Percentiles rank a stretch among this genome's conserved stretches.
These are phyloP conservation scores for Deilephila porcellus DNA, from an alignment of 2,888 invertebrate species.

Conservation along the genomic window DNA sequence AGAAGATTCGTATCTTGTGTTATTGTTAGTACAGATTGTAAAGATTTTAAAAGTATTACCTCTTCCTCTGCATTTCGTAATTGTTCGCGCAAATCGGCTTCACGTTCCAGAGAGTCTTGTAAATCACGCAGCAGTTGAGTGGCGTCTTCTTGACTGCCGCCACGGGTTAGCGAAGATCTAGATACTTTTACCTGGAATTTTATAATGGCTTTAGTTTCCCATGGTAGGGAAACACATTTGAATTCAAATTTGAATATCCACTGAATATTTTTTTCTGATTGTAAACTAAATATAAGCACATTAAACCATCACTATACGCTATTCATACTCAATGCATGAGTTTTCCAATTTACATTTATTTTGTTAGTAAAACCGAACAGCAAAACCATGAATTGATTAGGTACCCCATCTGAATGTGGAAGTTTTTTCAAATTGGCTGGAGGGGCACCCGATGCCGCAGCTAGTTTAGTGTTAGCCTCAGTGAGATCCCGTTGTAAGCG, in stretches of 20 bases:
- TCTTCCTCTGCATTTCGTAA: constrained; percentile 97
- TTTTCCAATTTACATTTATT: constrained; percentile 3
- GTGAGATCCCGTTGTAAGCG: constrained; percentile 89
- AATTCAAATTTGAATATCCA: too few relatives aligned
- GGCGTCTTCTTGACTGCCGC: constrained; percentile 92
- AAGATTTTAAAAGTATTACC: constrained; percentile 72
- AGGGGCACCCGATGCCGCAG: constrained; percentile 66
- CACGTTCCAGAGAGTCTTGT: constrained; percentile 96
- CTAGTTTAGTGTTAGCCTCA: constrained; percentile 86
- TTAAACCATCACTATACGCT: too few relatives aligned
- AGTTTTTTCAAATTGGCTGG: constrained; percentile 83
- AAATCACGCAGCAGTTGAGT: constrained; percentile 93
- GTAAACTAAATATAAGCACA: too few relatives aligned
- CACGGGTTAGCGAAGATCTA: constrained; percentile 89
- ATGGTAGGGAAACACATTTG: too few relatives aligned
- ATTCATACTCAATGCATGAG: background rate
- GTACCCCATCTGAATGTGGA: constrained; percentile 86
- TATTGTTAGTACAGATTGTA: background rate
- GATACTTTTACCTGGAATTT: constrained; percentile 85
- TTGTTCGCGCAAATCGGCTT: constrained; percentile 97
- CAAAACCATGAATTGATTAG: constrained; percentile 31
- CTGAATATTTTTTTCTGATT: too few relatives aligned
- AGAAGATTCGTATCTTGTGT: background rate
- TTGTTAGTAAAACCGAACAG: background rate
- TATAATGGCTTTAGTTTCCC: background rate